Evolutionary conservation across 2,888 invertebrate species (phyloP), one percentile per base, ranked within the genome.

Genomic region (Ptilodon capucinus): DNA sequence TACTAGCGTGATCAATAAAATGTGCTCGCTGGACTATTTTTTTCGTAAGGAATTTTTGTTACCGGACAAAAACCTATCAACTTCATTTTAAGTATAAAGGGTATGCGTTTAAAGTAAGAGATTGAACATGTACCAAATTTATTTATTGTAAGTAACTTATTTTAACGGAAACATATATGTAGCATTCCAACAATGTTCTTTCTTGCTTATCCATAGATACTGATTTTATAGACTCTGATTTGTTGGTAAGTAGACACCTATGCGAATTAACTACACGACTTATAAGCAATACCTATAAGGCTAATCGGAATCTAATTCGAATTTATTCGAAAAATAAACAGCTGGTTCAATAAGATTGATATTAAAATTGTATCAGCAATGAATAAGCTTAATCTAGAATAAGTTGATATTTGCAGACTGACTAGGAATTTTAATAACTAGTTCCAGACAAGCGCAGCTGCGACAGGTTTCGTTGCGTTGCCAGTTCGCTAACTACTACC

Each of bases 1-100:
- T 64, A 67, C 71, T 64, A 67, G 60, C 58, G 50, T 70, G 60
- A 76, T 74, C 71, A 68, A 70, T 57, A 64, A 60, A 60, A 38
- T 38, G 38, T 38, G 18, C 19, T 19, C 2, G 23, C 6, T 28
- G 28, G 23, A 23, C 11, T 28, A n/a, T n/a, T 28, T n/a, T 28
- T 28, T 28, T 28, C 23, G 23, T 23, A 8, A n/a, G 3, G n/a
- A n/a, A n/a, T 3, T 7, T 28, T 28, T 28, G 5, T 28, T 8
- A 28, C 28, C 9, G 8, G 8, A 23, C 23, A 23, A 23, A 2
- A 23, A 7, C 23, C 7, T 7, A 23, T 23, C 9, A 8, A 8
- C 9, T 4, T 23, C 23, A 23, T 23, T n/a, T n/a, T n/a, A n/a
- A n/a, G n/a, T n/a, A n/a, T n/a, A n/a, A n/a, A n/a, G n/a, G n/a